Base-by-base conservation (phyloP, 2,888 invertebrate genomes). In the Acleris holmiana region DNA sequence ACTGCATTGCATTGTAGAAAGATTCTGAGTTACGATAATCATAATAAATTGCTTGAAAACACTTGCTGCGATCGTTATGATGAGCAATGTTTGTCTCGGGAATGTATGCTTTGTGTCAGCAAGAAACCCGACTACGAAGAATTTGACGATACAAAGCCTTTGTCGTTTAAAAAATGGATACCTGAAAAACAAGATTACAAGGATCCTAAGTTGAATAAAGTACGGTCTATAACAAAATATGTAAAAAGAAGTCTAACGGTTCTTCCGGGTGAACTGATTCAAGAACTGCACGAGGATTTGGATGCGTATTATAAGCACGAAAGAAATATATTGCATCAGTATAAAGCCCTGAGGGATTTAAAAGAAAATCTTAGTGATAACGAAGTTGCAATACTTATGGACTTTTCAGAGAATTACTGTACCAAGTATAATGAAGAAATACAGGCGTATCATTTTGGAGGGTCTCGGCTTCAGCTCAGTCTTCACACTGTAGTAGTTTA, bases 401-500 rank as follows among this genome's bases (percentile, higher is more conserved):
- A 41, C 41, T 41, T 41, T n/a, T 41, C 41, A n/a, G 41, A 41
- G 6, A 41, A 41, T 41, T 41, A 41, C n/a, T 41, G 13, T n/a
- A 41, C 41, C n/a, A 41, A 41, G n/a, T 41, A 41, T 6, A n/a
- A 6, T 13, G 15, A 41, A 41, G n/a, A 41, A n/a, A 80, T 84
- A 49, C 84, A 85, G 64, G 70, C 77, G 4, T 75, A 76, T 62
- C 82, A 83, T 76, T 83, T 83, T 69, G 79, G 81, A 35, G 81
- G 78, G 10, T 80, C 78, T 5, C 54, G 77, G 46, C 58, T 49
- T 29, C 79, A 82, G 68, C 69, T 82, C 4, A 78, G 76, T 56
- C 70, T 85, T n/a, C 84, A 84, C 66, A 83, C 82, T 41, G 82
- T 79, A 4, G 79, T 84, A 19, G 67, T 79, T 5, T 84, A 83